Base-by-base conservation (phyloP, 1,140 invertebrate species). In the Zaprionus ghesquierei region DNA sequence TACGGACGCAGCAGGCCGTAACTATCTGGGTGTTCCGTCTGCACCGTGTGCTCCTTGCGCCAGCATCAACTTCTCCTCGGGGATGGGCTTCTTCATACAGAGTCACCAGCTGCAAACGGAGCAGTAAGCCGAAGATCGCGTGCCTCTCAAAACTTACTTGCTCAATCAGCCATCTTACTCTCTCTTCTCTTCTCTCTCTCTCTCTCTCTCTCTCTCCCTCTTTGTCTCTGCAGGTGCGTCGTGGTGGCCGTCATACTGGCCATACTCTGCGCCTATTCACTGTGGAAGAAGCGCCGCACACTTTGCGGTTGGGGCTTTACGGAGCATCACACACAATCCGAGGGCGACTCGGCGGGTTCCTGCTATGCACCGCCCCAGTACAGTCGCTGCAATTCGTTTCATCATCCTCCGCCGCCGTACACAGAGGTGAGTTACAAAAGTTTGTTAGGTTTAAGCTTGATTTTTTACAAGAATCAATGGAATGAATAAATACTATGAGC, bases 351-450 rank as follows among this genome's bases (percentile, higher is more conserved):
- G 0, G 94, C 95, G 5, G 95, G 95, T 31, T 96, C 95, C 8
- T 95, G 95, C 82, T 96, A 95, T 92, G 94, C 95, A 0, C 96
- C 96, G 12, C 96, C 96, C 1, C 95, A 95, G 76, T 96, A 96
- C 81, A 96, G 95, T 77, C 94, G 95, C 79, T 96, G 96, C 87
- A 95, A 95, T 60, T 96, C 95, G 46, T 95, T 96, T 78, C 95
- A 96, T 76, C 95, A 96, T 80, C 94, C 95, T 0, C 94, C 96
- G 62, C 95, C 95, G 9, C 96, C 96, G 0, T 97, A 97, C 92
- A 95, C 95, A 63, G 96, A 97, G 94, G 96, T 96, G 92, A 90
- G 50, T 69, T 9, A 20, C 46, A 3, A 27, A 18, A 3, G 15
- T 23, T 49, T n/a, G n/a, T n/a, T n/a, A n/a, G n/a, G n/a, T n/a